These are phyloP conservation scores for Tautogolabrus adspersus DNA, from an alignment of 2,113 vertebrate species.

Conservation along the genomic window DNA sequence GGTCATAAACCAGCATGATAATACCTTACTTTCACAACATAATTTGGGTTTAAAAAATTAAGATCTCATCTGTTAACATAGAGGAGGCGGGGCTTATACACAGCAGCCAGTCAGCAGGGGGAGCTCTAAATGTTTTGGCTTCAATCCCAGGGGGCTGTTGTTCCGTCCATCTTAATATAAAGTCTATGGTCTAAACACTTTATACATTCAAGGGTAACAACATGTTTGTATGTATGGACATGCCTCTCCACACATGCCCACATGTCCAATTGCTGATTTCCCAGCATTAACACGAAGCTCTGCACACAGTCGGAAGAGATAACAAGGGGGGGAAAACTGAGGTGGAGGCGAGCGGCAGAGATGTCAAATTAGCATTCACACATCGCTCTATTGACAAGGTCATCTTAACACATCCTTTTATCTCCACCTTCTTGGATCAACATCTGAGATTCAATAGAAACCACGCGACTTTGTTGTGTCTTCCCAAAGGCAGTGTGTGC, in stretches of 20 bases:
- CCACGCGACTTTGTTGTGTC: constrained; percentile 26
- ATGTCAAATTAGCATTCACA: constrained; percentile 72
- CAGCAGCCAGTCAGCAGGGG: too few species aligned
- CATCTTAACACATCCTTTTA: constrained; percentile 65
- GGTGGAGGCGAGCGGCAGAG: constrained; percentile 33
- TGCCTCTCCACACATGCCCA: background rate
- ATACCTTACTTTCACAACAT: too few species aligned
- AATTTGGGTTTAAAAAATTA: too few species aligned
- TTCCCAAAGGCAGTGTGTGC: constrained; percentile 41
- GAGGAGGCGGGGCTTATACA: too few species aligned
- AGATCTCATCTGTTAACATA: too few species aligned
- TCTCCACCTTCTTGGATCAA: constrained; percentile 56
- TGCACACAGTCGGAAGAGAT: constrained; percentile 61
- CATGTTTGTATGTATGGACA: too few species aligned
- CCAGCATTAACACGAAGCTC: constrained; percentile 32
- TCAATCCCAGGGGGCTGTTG: too few species aligned
- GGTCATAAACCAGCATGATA: too few species aligned
- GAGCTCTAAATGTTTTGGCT: too few species aligned
- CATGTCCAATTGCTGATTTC: constrained; percentile 41
- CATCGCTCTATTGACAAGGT: constrained; percentile 73
- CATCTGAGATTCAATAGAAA: constrained; percentile 54
- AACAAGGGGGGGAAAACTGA: constrained; percentile 22
- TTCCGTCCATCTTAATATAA: too few species aligned
- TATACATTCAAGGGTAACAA: background rate
- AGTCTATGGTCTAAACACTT: background rate